Percentiles rank a stretch among this genome's conserved stretches.
Evolutionary conservation across 2,888 invertebrate species (phyloP).

Genomic region (Lottia scabra): DNA sequence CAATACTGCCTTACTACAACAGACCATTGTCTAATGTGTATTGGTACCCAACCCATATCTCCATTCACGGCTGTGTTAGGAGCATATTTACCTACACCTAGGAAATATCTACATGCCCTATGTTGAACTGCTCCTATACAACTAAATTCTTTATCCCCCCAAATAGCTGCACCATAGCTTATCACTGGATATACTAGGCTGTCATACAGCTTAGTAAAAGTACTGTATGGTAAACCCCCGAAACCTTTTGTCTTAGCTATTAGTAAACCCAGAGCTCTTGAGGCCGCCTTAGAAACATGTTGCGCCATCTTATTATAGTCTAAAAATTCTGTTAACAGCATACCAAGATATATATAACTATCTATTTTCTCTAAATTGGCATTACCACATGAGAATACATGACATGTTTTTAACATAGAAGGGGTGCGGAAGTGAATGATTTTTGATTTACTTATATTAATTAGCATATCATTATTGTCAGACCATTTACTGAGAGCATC

Average conservation of each 20-base stretch:
- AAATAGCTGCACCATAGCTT: too few species aligned
- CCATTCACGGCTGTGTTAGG: too few species aligned
- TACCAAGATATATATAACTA: conserved; percentile 27
- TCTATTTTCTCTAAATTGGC: too few species aligned
- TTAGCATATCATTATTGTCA: conserved; percentile 19
- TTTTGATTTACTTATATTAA: conserved; percentile 32
- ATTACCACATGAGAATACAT: conserved; percentile 25
- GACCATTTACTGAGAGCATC: conserved; percentile 29
- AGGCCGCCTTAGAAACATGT: too few species aligned
- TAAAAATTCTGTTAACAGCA: conserved; percentile 9
- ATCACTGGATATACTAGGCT: neutral
- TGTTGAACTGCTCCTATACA: conserved; percentile 11
- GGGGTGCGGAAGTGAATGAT: conserved; percentile 29
- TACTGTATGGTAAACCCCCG: conserved; percentile 13
- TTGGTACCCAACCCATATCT: conserved; percentile 8
- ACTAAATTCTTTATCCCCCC: neutral
- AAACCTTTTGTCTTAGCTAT: too few species aligned
- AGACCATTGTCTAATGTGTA: conserved; percentile 5
- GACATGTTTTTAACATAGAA: conserved; percentile 1
- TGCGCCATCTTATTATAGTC: too few species aligned
- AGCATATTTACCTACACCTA: too few species aligned
- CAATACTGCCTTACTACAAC: neutral
- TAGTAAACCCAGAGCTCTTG: too few species aligned
- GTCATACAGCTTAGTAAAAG: conserved; percentile 1
- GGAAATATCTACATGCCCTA: too few species aligned